These are phyloP conservation scores for Amblyjoppa proteus DNA, from an alignment of 2,888 invertebrate species.

Conservation along the genomic window DNA sequence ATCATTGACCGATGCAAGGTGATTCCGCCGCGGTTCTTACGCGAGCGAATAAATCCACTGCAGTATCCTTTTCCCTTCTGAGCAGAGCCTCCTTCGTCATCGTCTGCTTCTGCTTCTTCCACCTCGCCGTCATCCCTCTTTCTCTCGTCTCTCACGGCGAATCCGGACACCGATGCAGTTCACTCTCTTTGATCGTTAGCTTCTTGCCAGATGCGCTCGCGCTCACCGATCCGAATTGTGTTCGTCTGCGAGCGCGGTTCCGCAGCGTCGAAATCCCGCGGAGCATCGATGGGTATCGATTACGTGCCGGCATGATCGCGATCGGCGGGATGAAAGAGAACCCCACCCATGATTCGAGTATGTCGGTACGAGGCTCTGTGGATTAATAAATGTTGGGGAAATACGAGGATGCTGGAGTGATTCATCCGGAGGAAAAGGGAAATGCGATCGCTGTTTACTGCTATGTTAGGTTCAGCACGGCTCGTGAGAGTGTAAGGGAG, in stretches of 20 bases:
- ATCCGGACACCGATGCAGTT: conserved; percentile 69
- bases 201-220: conserved; percentile 43
- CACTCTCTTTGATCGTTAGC: conserved; percentile 70
- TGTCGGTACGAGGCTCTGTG: conserved; percentile 1
- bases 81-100: conserved; percentile 39
- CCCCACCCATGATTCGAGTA: conserved; percentile 50
- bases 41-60: conserved; percentile 77
- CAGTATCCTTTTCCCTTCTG: conserved; percentile 53
- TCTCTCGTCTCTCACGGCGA: conserved; percentile 33
- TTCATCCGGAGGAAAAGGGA: conserved; percentile 27
- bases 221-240: conserved; percentile 30
- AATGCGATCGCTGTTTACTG: conserved; percentile 12
- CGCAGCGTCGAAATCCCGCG: conserved; percentile 19
- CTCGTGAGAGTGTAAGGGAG: too few relatives aligned
- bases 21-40: conserved; percentile 76
- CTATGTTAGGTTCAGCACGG: not conserved
- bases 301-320: conserved; percentile 59
- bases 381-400: not conserved
- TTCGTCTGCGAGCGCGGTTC: not conserved
- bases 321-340: conserved; percentile 44
- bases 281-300: conserved; percentile 48
- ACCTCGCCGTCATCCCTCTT: conserved; percentile 27
- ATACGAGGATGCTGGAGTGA: not conserved
- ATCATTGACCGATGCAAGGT: conserved; percentile 79
- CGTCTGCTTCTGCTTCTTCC: conserved; percentile 19